Base-by-base conservation (phyloP, 92 coral and sea anemone genomes). In the Zoanthus gigantus region DNA sequence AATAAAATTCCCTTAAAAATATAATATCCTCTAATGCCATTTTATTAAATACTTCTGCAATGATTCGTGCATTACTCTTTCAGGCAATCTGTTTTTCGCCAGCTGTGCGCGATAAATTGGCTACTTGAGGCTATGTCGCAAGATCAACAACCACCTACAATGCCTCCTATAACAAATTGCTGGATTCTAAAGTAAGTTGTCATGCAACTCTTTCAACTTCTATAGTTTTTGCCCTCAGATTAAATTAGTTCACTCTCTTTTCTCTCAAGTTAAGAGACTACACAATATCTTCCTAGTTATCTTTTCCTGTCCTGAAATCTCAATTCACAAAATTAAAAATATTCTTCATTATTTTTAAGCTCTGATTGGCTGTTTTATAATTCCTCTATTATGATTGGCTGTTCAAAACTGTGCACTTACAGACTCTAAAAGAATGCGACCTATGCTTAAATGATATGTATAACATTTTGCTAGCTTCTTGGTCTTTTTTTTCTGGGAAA, bases 61-160 rank as follows among this genome's bases (percentile, higher is more conserved):
- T 50, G 12, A 50, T 50, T 11, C 12, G 12, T 50, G 4, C 42
- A 37, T 50, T 50, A 11, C 12, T 50, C 65, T 10, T 50, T 0
- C 78, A 96, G 99, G 86, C 86, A 93, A 66, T 93, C 92, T 66
- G 92, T 95, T 31, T 95, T 95, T 78, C 99, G 99, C 37, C 99
- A 96, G 90, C 86, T 96, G 2, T 96, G 99, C 57, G 99, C 98
- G 88, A 77, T 96, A 83, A 88, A 93, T 76, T 96, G 99, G 99
- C 93, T 96, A 67, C 92, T 96, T 37, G 99, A 96, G 73, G 99
- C 96, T 12, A 95, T 96, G 99, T 96, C 99, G 5, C 99, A 96
- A 87, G 99, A 96, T 30, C 92, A 92, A 17, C 98, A 93, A 57
- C 99, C 99, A 29, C 98, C 99, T 5, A 96, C 92, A 4, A 94